Evolutionary conservation across 1,140 invertebrate genomes (phyloP).

Genomic region (Stenopsyche tienmushanensis): DNA sequence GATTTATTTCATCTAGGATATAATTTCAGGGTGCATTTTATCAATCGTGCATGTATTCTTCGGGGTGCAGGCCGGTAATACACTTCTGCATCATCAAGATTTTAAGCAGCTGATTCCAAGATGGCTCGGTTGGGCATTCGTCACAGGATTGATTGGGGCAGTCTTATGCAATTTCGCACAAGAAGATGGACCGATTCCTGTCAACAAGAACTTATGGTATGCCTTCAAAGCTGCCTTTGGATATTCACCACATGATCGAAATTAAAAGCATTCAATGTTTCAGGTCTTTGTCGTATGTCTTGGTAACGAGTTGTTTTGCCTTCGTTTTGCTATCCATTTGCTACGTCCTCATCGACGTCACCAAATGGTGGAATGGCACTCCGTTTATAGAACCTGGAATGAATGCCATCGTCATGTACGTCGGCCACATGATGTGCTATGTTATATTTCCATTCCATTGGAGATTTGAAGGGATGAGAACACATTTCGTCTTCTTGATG

Average conservation of each 20-base stretch:
- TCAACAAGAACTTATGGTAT: conserved; percentile 92
- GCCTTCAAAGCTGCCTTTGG: conserved; percentile 21
- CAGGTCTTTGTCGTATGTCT: conserved; percentile 85
- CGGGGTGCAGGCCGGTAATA: conserved; percentile 83
- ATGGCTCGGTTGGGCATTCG: conserved; percentile 67
- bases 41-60: conserved; percentile 77
- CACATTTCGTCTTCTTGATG: conserved; percentile 69
- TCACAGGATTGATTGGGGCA: conserved; percentile 67
- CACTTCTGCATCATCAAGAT: conserved; percentile 66
- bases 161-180: conserved; percentile 72
- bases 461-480: conserved; percentile 67
- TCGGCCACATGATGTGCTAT: conserved; percentile 78
- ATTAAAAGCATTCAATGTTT: conserved; percentile 14
- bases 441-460: conserved; percentile 85
- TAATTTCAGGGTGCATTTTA: conserved; percentile 65
- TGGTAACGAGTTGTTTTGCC: conserved; percentile 74
- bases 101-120: conserved; percentile 66
- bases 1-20: no score
- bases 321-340: conserved; percentile 70
- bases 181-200: conserved; percentile 78
- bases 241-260: background rate
- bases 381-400: conserved; percentile 83
- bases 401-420: conserved; percentile 86
- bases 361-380: conserved; percentile 74
- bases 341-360: conserved; percentile 81